Conservation (phyloP, 2,113 vertebrate species). For the Rhinopomastus cyanomelas region DNA sequence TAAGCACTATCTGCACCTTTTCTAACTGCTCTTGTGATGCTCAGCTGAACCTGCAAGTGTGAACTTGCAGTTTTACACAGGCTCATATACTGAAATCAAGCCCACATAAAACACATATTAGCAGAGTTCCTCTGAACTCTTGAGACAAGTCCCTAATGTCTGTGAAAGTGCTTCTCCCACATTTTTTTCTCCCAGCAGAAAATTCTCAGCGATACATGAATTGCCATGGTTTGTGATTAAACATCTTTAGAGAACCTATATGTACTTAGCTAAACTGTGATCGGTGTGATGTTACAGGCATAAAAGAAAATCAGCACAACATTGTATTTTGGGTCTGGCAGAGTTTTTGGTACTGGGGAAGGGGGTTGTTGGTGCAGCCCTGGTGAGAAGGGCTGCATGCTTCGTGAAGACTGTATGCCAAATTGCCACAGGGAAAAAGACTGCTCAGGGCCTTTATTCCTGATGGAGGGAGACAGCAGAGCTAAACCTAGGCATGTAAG, state of each 20-base stretch:
- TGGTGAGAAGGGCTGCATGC: no score
- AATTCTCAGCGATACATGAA: background rate
- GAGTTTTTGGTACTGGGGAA: no score
- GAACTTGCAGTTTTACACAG: background rate
- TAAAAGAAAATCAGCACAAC: constrained; percentile 16
- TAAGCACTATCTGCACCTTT: background rate
- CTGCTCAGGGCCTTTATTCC: no score
- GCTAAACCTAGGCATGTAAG: no score
- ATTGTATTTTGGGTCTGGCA: no score
- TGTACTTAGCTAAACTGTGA: background rate
- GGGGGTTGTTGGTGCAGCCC: no score
- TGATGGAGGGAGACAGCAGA: no score
- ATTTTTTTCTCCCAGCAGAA: background rate
- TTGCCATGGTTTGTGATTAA: background rate
- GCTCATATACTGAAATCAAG: background rate
- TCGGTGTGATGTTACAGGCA: background rate
- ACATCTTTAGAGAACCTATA: background rate
- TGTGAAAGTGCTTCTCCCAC: background rate
- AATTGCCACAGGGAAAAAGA: no score
- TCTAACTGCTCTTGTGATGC: background rate
- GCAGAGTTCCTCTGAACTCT: no score
- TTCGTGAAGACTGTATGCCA: no score
- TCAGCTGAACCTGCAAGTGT: background rate
- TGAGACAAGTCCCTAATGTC: background rate
- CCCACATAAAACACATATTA: background rate